Conservation (phyloP, 2,113 vertebrate species). For the Atherinomorus stipes region DNA sequence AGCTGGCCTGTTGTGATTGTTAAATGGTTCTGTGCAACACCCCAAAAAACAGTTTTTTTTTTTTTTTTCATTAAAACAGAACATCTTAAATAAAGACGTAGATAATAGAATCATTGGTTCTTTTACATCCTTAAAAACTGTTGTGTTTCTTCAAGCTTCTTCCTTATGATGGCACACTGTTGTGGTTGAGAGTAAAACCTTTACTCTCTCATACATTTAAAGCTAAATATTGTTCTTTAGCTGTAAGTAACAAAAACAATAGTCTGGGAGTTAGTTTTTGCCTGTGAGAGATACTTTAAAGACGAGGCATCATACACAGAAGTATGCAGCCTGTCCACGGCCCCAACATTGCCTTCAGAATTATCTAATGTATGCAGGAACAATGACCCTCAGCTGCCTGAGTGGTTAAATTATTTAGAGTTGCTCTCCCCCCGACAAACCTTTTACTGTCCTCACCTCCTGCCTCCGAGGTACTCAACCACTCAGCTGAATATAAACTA, state of each 20-base stretch:
- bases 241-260: background rate
- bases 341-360: constrained; percentile 25
- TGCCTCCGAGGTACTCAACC: constrained; percentile 53
- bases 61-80: constrained; percentile 30
- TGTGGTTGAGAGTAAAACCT: background rate
- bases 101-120: constrained; percentile 29
- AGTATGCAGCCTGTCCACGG: constrained; percentile 14
- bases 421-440: constrained; percentile 62
- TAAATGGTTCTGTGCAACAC: constrained; percentile 37
- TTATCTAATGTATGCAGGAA: constrained; percentile 50
- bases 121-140: constrained; percentile 36
- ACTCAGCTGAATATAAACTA: constrained; percentile 59
- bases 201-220: background rate
- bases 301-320: background rate
- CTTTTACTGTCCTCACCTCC: constrained; percentile 65
- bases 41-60: constrained; percentile 5
- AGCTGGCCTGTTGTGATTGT: constrained; percentile 59
- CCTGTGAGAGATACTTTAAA: constrained; percentile 11
- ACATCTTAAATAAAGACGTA: constrained; percentile 36
- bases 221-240: background rate
- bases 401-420: constrained; percentile 77
- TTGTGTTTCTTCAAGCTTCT: constrained; percentile 13
- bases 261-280: background rate
- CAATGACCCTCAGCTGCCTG: constrained; percentile 61
- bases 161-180: background rate